phyloP scores from a whole-genome alignment of 2,113 vertebrate species.

The Hemibagrus wyckioides region DNA sequence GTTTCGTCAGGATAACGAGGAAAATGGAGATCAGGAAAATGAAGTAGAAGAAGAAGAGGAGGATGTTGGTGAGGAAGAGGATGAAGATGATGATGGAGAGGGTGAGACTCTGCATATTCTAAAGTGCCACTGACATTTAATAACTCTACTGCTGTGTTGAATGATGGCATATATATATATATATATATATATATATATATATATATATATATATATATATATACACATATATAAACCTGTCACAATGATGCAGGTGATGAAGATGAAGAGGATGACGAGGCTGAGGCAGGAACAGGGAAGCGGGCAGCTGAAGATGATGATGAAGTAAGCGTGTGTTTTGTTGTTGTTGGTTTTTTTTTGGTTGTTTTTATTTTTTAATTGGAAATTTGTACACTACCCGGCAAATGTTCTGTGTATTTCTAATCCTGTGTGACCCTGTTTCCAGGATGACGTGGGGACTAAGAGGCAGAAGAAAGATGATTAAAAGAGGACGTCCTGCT shows the following conservation, averaged over 20 bases:
- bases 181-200: neutral
- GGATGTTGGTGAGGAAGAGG: slow-evolving; percentile 66
- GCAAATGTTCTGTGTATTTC: neutral
- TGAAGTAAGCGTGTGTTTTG: slow-evolving; percentile 51
- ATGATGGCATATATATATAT: neutral
- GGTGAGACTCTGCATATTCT: slow-evolving; percentile 52
- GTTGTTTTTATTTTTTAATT: neutral
- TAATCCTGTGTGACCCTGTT: slow-evolving; percentile 20
- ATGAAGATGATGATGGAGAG: slow-evolving; percentile 70
- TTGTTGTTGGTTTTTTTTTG: neutral
- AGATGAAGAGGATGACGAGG: slow-evolving; percentile 86
- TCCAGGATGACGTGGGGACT: slow-evolving; percentile 84
- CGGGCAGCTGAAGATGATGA: slow-evolving; percentile 88
- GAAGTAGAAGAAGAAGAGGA: slow-evolving; percentile 71
- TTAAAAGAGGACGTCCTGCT: slow-evolving; percentile 61
- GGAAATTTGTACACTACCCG: neutral
- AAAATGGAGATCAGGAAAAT: slow-evolving; percentile 70
- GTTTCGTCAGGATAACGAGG: slow-evolving; percentile 62
- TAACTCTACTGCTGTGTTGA: neutral
- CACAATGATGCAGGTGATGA: slow-evolving; percentile 81
- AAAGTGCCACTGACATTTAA: neutral
- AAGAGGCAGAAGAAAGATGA: slow-evolving; percentile 93
- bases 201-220: neutral
- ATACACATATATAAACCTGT: neutral
- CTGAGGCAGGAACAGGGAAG: slow-evolving; percentile 80